These are phyloP conservation scores for Apeira syringaria DNA, from an alignment of 2,888 invertebrate species.

Conservation along the genomic window DNA sequence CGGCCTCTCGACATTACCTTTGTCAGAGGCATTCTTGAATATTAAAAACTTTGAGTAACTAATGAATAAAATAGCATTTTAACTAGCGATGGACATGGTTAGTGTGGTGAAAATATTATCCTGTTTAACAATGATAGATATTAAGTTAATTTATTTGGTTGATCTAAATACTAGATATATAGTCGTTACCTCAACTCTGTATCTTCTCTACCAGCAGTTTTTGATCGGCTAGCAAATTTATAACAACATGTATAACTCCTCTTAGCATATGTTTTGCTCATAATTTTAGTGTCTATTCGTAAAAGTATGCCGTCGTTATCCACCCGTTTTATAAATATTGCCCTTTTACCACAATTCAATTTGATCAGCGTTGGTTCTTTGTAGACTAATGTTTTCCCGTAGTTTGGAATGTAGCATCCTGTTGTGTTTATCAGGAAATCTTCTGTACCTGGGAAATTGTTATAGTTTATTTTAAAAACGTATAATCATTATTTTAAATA, in stretches of 20 bases:
- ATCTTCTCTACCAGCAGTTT: constrained; percentile 35
- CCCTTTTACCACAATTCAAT: constrained; percentile 43
- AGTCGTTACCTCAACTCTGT: constrained; percentile 43
- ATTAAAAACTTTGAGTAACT: too few species aligned
- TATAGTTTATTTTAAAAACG: too few species aligned
- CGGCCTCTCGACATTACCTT: too few species aligned
- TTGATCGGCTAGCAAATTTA: constrained; percentile 41
- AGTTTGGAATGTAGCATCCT: constrained; percentile 59
- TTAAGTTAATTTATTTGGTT: too few species aligned
- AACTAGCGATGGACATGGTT: too few species aligned
- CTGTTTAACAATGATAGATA: too few species aligned
- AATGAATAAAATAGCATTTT: too few species aligned
- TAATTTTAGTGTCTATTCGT: constrained; percentile 36
- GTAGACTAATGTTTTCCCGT: constrained; percentile 41
- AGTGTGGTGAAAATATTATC: too few species aligned
- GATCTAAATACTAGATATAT: too few species aligned
- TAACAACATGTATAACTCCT: constrained; percentile 47
- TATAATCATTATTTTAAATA: too few species aligned
- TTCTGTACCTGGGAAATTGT: constrained; percentile 31
- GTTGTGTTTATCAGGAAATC: constrained; percentile 51
- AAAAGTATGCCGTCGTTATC: constrained; percentile 39
- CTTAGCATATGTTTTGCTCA: constrained; percentile 34
- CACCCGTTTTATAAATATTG: constrained; percentile 42
- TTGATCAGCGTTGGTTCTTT: constrained; percentile 28
- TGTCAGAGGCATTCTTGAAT: too few species aligned